These are phyloP conservation scores for Ligdia adustata DNA, from an alignment of 2,888 invertebrate genomes.

Conservation along the genomic window DNA sequence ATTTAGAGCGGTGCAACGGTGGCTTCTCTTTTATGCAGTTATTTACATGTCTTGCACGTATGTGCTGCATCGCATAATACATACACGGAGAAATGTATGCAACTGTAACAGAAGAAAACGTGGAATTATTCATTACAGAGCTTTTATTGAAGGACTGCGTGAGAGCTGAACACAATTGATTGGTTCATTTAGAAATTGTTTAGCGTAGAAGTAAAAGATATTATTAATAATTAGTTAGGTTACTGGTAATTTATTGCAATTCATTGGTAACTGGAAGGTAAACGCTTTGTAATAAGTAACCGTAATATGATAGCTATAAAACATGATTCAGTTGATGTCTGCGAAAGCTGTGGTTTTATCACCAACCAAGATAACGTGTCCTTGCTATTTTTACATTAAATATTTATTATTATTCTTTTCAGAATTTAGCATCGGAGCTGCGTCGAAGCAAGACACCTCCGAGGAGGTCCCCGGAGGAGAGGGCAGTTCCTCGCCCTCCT, in stretches of 20 bases:
- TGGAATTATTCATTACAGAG: slow-evolving; percentile 61
- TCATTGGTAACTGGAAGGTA: too few species aligned
- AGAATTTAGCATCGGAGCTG: slow-evolving; percentile 67
- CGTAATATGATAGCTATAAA: too few species aligned
- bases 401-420: slow-evolving; percentile 16
- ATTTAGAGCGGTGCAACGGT: slow-evolving; percentile 32
- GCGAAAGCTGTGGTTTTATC: too few species aligned
- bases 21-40: slow-evolving; percentile 40
- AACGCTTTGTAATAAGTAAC: too few species aligned
- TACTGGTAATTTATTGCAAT: too few species aligned
- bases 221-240: too few species aligned
- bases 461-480: slow-evolving; percentile 71
- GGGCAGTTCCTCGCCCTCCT: slow-evolving; percentile 71
- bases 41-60: slow-evolving; percentile 55
- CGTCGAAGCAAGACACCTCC: slow-evolving; percentile 75
- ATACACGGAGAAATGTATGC: slow-evolving; percentile 49
- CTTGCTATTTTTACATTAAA: too few species aligned
- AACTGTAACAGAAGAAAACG: slow-evolving; percentile 54
- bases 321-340: too few species aligned
- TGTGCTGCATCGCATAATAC: slow-evolving; percentile 50
- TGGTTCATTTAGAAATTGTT: too few species aligned
- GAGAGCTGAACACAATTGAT: slow-evolving; percentile 19
- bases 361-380: too few species aligned
- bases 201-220: too few species aligned
- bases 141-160: slow-evolving; percentile 41